These are phyloP conservation scores for Calidris pygmaea DNA, from an alignment of 2,113 vertebrate species.

Conservation along the genomic window DNA sequence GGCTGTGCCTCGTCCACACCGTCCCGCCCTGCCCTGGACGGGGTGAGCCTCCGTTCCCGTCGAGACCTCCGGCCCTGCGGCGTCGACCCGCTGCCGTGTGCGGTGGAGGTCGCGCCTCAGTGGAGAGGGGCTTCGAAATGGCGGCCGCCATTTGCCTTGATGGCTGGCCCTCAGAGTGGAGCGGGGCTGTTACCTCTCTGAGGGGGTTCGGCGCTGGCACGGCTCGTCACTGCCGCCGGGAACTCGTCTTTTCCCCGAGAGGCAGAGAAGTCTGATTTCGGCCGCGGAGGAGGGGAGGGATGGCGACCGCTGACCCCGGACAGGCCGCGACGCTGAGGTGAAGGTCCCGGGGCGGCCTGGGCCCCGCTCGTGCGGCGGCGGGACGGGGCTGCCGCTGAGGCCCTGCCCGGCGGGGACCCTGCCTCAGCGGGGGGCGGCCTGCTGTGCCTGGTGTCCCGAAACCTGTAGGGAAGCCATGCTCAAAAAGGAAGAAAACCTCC, in stretches of 20 bases:
- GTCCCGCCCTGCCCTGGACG: neutral
- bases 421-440: fast-evolving
- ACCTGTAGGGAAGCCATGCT: neutral
- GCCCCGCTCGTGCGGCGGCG: fast-evolving
- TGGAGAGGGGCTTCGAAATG: neutral
- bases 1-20: fast-evolving
- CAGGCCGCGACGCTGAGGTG: neutral
- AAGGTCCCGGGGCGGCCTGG: neutral
- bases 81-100: neutral
- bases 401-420: neutral
- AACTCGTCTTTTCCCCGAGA: neutral
- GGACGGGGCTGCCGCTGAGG: fast-evolving
- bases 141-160: neutral
- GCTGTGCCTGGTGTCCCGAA: neutral
- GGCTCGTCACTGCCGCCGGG: neutral
- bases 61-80: too few species aligned
- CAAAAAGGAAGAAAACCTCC: neutral
- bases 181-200: neutral
- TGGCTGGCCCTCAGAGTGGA: neutral
- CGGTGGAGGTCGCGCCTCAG: neutral
- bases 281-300: neutral
- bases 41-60: neutral
- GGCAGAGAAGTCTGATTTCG: too few species aligned
- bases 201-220: neutral
- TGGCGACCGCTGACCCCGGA: neutral